Evolutionary conservation across 1,140 invertebrate species (phyloP), one percentile per base, ranked within the genome.

Genomic region (Anadara kagoshimensis): DNA sequence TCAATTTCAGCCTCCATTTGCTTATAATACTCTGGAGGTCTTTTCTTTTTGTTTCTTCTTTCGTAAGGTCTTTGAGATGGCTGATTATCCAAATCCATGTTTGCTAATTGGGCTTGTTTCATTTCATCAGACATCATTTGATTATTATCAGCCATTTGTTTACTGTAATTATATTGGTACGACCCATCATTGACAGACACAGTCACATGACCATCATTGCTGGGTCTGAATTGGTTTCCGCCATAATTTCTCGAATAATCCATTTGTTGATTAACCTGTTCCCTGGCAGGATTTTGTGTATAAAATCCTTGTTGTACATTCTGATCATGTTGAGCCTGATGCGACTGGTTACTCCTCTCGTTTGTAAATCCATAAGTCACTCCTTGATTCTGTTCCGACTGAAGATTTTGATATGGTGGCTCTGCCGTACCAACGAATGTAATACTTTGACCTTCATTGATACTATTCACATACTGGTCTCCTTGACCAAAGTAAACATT

Each of bases 21-120:
- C 57, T 75, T 54, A 65, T 75, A 75, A 54, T 75, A 75, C 29
- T 54, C 73, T 49, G 66, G 66, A 20, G 73, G 73, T 10, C 73
- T 63, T 43, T 59, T 22, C 59, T 75, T 75, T 69, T 75, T 75
- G 22, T 75, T 75, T 29, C 73, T 62, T 54, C 73, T 65, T 41
- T 72, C 69, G 16, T 72, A 72, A 20, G 69, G 61, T 20, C 65
- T 72, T 43, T 16, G 10, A 36, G 49, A 51, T n/a, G 45, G 24
- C 20, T 18, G 49, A 20, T 36, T 53, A 36, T 43, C 51, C 5
- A n/a, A 24, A 11, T 53, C 20, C 16, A 3, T 22, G 14, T 62
- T 45, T 7, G 11, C 45, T 3, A 36, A 7, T 16, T 61, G 12
- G 45, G 12, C 29, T 41, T 59, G 26, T 41, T 59, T 5, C 51